Base-by-base conservation (phyloP, 2,113 vertebrate genomes). In the Lethenteron reissneri region DNA sequence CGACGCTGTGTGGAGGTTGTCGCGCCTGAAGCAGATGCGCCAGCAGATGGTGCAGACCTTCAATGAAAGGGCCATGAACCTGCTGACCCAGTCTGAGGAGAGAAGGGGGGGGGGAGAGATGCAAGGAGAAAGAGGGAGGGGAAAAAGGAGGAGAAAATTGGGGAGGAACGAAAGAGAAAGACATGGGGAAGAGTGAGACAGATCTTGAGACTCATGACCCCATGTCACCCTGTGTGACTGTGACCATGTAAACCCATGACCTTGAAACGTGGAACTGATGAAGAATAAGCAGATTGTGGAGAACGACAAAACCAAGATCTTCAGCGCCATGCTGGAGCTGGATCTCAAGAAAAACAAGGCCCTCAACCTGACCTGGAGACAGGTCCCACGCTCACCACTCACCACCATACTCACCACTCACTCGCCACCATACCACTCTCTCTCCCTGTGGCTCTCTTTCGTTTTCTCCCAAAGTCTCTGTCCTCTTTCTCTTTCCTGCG, bases 251-350 rank as follows among this genome's bases (percentile, higher is more conserved):
- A 21, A 21, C 21, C 21, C 21, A 21, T 21, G 21, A 21, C 21
- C 21, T 21, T 21, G 3, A 21, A 21, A 21, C 21, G 87, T 92
- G 71, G 92, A 99, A 72, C 80, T 99, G 77, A 85, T 87, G 83
- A 90, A 83, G 79, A 99, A 87, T 80, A 94, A 86, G 78, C 85
- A 85, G 77, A 89, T 91, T 62, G 94, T 96, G 69, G 88, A 96
- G 80, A 89, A 84, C 10, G 94, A 99, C 79, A 99, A 94, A 77
- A 73, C 75, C 10, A 95, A 94, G 80, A 99, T 99, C 75, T 78
- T 95, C 76, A 79, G 81, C 77, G 81, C 85, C 73, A 99, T 99
- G 72, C 76, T 84, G 79, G 88, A 95, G 75, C 81, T 99, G 79
- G 94, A 99, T 78, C 80, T 81, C 78, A 99, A 86, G 80, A 97